Evolutionary conservation across 1,140 invertebrate genomes (phyloP), one percentile per base, ranked within the genome.

Genomic region (Drosophila lacteicornis): DNA sequence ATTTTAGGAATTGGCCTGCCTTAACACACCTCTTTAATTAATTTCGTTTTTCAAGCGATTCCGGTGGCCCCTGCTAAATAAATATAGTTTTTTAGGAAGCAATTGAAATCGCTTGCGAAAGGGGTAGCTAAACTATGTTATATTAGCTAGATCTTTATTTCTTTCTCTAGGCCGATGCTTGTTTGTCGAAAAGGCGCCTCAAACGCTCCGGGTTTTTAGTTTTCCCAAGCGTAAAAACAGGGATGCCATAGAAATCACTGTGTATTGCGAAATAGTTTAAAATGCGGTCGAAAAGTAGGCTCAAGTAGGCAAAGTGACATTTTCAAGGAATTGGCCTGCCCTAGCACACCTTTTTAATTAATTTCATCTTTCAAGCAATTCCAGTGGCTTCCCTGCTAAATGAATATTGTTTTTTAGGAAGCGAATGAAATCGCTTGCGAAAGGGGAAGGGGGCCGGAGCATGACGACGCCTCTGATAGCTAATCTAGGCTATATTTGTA

Each of bases 141-240:
- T 15, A 50, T 49, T 51, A 25, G 22, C 22, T 25, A 75, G 45
- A 76, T 68, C 33, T 57, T 51, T 51, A 56, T 36, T 9, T 11
- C 33, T 36, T 9, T 36, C 33, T 36, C 33, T 36, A 36, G 74
- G 53, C 40, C 38, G 53, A 25, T 2, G 51, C 19, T 53, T 11
- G 30, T 22, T 22, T 22, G 22, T 22, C 22, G 22, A 22, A 22
- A 22, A 22, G 22, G n/a, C 50, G 50, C 11, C 8, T 33, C 7
- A 33, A n/a, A 22, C 1, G 33, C 33, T 22, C 0, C 33, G 51
- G 51, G 33, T 36, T 55, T 55, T 15, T 19, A 11, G 27, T 5
- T 19, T 13, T 33, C 50, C 5, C 49, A 30, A 17, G 49, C 25
- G 13, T 12, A 25, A 15, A 7, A 2, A 2, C 22, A 49, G 25